Evolutionary conservation across 2,113 vertebrate genomes (phyloP), one percentile per base, ranked within the genome.

Genomic region (Sinosuthora webbiana): DNA sequence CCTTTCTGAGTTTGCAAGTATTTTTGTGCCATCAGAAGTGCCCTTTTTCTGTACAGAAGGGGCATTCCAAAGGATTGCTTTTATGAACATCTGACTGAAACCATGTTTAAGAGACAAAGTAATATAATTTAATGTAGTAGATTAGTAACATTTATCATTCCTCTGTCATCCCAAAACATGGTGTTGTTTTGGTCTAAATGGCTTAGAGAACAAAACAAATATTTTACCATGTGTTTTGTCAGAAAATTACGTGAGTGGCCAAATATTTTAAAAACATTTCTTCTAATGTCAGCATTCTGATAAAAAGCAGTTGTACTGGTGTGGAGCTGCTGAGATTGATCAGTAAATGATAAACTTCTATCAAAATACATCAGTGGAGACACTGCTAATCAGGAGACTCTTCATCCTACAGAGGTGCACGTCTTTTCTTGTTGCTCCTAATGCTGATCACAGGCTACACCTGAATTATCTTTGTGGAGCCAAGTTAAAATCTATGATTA

Each of bases 61-160:
- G 14, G 3, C 15, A 47, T 47, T 79, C 19, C 25, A 78, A 75
- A 30, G 18, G 3, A 7, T 81, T 84, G 20, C 6, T 70, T 68
- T 74, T 41, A 63, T 14, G 19, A 67, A 47, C 4, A 11, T 67
- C 52, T 71, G 37, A 50, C 47, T 63, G 56, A 79, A 93, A 60
- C 9, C 7, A 53, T 0, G 0, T 56, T 52, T 27, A 78, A 63
- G 30, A 81, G 33, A 27, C 10, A 56, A 53, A 50, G 12, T n/a
- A 9, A 13, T 11, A 19, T 0, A 0, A 35, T 62, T 64, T 18
- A 37, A 4, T 25, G 18, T 82, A 41, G 10, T 25, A 15, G 1
- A 10, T 57, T 62, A 23, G 39, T 55, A 56, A 20, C 4, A 18
- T n/a, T 62, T 73, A 9, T 42, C 12, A 15, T 42, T 71, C 23